These are phyloP conservation scores for Noctua comes DNA, from an alignment of 2,888 invertebrate species.

Conservation along the genomic window DNA sequence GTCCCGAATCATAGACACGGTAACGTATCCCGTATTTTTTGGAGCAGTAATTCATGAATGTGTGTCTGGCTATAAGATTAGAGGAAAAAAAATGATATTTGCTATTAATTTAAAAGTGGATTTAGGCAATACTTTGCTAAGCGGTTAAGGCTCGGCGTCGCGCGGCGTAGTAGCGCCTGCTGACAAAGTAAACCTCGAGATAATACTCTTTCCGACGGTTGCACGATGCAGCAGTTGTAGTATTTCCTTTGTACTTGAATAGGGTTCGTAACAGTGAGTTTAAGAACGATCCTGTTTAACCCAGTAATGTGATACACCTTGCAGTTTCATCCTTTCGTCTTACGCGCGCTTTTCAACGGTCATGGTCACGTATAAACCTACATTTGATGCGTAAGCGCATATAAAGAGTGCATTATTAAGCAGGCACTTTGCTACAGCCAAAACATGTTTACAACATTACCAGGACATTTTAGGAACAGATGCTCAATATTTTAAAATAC, in stretches of 20 bases:
- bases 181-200: not conserved
- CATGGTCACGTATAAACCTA: not conserved
- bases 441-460: not conserved
- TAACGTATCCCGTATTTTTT: too few species aligned
- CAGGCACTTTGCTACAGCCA: not conserved
- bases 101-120: too few species aligned
- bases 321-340: not conserved
- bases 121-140: slow-evolving; percentile 22
- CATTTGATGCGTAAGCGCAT: not conserved
- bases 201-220: not conserved
- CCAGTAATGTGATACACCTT: not conserved
- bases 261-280: not conserved
- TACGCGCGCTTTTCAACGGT: not conserved
- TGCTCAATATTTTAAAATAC: too few species aligned
- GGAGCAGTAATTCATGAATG: too few species aligned
- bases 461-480: not conserved
- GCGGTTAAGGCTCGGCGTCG: not conserved
- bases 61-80: too few species aligned
- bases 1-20: too few species aligned
- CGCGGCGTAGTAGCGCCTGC: slow-evolving; percentile 16
- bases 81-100: too few species aligned
- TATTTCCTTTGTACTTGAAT: not conserved
- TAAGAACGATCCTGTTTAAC: not conserved
- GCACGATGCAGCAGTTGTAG: not conserved
- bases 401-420: not conserved